These are phyloP conservation scores for Synergus umbraculus DNA, from an alignment of 2,888 invertebrate species.

Conservation along the genomic window DNA sequence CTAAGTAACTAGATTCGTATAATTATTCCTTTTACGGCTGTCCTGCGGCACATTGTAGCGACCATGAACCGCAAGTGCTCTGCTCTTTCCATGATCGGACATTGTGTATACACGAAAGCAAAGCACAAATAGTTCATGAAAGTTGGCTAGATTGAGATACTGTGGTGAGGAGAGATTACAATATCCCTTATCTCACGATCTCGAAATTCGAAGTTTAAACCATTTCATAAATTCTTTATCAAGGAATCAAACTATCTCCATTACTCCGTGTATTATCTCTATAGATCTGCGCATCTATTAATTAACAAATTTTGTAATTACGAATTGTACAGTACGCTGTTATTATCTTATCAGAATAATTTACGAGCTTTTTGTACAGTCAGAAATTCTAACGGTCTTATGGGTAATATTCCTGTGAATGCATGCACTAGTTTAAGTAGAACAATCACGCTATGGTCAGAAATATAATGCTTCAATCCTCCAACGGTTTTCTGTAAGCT, in stretches of 20 bases:
- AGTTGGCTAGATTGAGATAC: not conserved
- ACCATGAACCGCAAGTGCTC: not conserved
- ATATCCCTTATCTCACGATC: not conserved
- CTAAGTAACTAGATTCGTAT: not conserved
- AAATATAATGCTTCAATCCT: not conserved
- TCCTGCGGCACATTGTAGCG: not conserved
- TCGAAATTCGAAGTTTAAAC: not conserved
- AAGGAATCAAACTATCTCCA: not conserved
- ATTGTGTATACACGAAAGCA: constrained; percentile 16
- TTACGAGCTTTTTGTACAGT: no score
- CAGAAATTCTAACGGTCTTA: no score
- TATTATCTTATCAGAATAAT: no score
- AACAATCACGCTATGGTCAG: not conserved
- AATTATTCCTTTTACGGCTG: constrained; percentile 19
- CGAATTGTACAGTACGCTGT: no score
- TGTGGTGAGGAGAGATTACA: not conserved
- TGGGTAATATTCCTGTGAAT: no score
- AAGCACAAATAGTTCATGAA: not conserved
- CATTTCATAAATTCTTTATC: not conserved
- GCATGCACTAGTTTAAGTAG: not conserved
- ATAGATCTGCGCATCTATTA: not conserved
- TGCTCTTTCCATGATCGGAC: not conserved
- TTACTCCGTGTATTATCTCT: not conserved
- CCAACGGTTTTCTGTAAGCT: not conserved
- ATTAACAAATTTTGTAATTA: no score